phyloP scores from a whole-genome alignment of 2,113 vertebrate species.

The Murina feae region DNA sequence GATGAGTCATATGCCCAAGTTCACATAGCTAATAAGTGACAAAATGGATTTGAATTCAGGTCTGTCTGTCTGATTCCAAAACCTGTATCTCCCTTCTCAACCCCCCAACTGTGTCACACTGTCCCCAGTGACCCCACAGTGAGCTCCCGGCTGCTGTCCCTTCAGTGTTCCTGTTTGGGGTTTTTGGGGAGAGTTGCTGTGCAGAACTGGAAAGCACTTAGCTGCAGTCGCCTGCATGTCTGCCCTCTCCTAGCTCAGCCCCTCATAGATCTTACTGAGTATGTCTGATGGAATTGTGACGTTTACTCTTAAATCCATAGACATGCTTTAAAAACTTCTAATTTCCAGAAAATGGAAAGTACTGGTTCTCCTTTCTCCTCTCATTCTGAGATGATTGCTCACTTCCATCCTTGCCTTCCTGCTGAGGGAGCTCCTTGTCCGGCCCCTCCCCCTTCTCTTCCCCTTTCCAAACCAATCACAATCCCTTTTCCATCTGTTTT shows the following conservation, averaged over 20 bases:
- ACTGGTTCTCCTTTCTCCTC: neutral
- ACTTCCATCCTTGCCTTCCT: neutral
- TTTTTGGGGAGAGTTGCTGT: neutral
- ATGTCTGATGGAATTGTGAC: neutral
- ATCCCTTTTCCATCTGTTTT: neutral
- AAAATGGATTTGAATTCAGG: neutral
- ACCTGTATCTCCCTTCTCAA: no score
- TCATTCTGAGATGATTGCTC: neutral
- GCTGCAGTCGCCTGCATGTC: neutral
- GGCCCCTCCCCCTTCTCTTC: neutral
- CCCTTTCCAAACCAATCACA: neutral
- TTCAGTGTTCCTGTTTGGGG: neutral
- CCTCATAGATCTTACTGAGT: neutral
- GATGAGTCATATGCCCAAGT: neutral
- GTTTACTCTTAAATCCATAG: neutral
- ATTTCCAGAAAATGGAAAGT: neutral
- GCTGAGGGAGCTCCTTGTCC: neutral
- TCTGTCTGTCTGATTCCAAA: neutral
- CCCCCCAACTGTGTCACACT: accelerated
- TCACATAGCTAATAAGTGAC: neutral
- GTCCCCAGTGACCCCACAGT: neutral
- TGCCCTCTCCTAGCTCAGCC: neutral
- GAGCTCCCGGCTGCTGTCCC: neutral
- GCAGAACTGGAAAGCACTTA: neutral
- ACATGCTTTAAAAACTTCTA: neutral